Conservation (phyloP, 2,888 invertebrate genomes). For the Papilio demoleus region DNA sequence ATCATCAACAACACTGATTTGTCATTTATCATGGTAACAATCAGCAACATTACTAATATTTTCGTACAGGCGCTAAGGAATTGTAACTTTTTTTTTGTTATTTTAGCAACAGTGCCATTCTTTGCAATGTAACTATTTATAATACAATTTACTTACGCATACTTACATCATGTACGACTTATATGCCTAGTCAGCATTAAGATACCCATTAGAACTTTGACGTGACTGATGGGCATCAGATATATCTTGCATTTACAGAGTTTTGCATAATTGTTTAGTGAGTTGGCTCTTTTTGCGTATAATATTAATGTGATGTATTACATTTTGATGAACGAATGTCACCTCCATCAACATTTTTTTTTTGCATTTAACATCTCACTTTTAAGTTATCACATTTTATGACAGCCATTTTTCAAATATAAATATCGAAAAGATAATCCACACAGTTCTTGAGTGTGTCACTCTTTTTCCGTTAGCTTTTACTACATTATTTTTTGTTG, state of each 20-base stretch:
- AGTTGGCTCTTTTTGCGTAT: background rate
- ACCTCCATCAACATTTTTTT: slow-evolving; percentile 11
- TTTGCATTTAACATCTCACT: slow-evolving; percentile 15
- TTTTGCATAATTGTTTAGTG: slow-evolving; percentile 2
- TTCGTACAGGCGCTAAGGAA: background rate
- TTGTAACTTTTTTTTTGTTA: too few relatives aligned
- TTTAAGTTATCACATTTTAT: slow-evolving; percentile 1
- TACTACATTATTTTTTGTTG: background rate
- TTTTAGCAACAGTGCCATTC: background rate
- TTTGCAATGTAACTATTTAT: background rate
- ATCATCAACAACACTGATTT: too few relatives aligned
- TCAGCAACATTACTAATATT: background rate
- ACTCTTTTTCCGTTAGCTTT: slow-evolving; percentile 12
- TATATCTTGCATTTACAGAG: slow-evolving; percentile 4
- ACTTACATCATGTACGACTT: background rate
- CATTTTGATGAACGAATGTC: slow-evolving; percentile 13
- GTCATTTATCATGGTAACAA: too few relatives aligned
- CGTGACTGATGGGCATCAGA: slow-evolving; percentile 16
- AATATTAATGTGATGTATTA: slow-evolving; percentile 7
- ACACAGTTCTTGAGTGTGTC: slow-evolving; percentile 5
- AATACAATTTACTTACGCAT: background rate
- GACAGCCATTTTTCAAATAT: slow-evolving; percentile 13
- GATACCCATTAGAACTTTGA: background rate
- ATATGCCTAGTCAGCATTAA: background rate
- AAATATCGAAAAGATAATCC: slow-evolving; percentile 5